Evolutionary conservation across 2,888 invertebrate genomes (phyloP), one percentile per base, ranked within the genome.

Genomic region (Drosophila subsilvestris): DNA sequence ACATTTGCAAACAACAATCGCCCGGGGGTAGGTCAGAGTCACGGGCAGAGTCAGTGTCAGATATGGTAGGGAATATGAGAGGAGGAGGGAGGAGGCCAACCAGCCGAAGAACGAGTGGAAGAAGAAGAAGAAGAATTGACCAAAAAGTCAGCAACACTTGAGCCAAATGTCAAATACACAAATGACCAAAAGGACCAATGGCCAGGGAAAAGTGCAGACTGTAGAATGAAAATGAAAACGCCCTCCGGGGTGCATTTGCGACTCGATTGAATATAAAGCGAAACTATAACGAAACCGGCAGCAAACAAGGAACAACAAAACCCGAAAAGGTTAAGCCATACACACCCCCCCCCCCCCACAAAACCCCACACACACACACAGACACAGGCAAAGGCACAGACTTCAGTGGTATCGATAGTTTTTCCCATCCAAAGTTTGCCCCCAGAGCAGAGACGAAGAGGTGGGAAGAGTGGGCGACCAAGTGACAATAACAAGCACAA

Each of bases 91-190:
- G 20, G 2, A 22, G 22, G 22, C 25, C 22, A 22, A 4, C 22
- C 22, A 22, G 22, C 22, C 22, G 22, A 25, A 1, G 25, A 6
- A 25, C 5, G 4, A 58, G 32, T 25, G 45, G 48, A 18, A 48
- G 25, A 18, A n/a, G 10, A 12, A 63, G 47, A 42, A 53, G 63
- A 72, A 74, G 75, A 75, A 74, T 71, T 87, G 70, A 76, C 86
- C 85, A 78, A 66, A 88, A 85, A 85, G 89, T 85, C 85, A 89
- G 88, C 89, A 87, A 89, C 89, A 89, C 89, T 87, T 87, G 85
- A 75, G 80, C 77, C 86, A 89, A 85, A 89, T 85, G 85, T 89
- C 85, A 85, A 85, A 87, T 89, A 89, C 85, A 85, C 86, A 83
- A 83, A 86, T 86, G 56, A 22, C 72, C 47, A 45, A 32, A 44